Evolutionary conservation across 2,797 vertebrate species (phyloP).

Genomic region (Cyprinodon diabolis): DNA sequence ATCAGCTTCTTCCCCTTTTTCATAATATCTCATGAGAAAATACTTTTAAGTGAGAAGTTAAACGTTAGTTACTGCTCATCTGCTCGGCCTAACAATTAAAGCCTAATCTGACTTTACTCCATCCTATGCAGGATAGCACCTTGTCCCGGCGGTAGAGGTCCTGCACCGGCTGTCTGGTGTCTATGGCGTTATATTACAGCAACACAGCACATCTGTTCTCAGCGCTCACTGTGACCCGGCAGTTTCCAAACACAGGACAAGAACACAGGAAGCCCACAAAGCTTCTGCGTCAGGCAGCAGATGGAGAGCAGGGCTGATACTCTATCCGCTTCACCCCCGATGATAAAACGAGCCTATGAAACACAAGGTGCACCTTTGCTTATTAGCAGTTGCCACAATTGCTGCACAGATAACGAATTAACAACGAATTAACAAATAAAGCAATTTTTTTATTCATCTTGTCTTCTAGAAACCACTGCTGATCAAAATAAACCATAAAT

Average conservation of each 20-base stretch:
- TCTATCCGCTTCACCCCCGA: conserved; percentile 13
- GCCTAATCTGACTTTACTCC: too few species aligned
- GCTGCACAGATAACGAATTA: background rate
- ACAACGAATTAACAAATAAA: background rate
- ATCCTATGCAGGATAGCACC: background rate
- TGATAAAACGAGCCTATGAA: conserved; percentile 37
- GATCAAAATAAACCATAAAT: background rate
- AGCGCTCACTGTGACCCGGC: conserved; percentile 36
- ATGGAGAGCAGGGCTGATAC: conserved; percentile 56
- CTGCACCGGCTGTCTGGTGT: conserved; percentile 6
- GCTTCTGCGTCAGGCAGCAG: conserved; percentile 40
- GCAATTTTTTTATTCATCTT: background rate
- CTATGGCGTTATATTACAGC: conserved; percentile 46
- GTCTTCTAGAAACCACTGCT: background rate
- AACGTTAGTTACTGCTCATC: too few species aligned
- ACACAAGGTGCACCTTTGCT: conserved; percentile 38
- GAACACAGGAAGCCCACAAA: conserved; percentile 21
- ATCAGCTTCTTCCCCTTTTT: too few species aligned
- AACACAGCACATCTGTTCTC: conserved; percentile 46
- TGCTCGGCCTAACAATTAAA: too few species aligned
- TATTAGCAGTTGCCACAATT: conserved; percentile 25
- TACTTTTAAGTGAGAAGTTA: too few species aligned
- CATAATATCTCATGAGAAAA: too few species aligned
- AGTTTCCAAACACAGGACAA: conserved; percentile 27
- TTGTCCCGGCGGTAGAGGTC: background rate